Evolutionary conservation across 2,888 invertebrate species (phyloP).

Genomic region (Himalopsyche kuldschensis): DNA sequence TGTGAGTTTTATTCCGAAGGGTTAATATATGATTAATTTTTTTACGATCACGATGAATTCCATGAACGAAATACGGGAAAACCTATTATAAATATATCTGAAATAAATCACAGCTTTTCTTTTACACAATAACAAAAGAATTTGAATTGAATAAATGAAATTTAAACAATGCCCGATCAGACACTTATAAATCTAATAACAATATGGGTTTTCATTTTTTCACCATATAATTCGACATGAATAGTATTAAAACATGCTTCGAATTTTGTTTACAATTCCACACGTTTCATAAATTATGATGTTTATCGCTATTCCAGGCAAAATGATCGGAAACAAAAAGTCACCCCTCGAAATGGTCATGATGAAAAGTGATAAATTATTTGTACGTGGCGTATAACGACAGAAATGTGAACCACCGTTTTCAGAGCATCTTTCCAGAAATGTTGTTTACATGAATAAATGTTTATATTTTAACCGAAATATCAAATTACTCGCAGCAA

Average conservation of each 20-base stretch:
- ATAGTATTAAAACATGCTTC: not conserved
- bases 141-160: too few relatives aligned
- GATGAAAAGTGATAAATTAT: not conserved
- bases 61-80: too few relatives aligned
- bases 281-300: not conserved
- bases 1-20: too few relatives aligned
- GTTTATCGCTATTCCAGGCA: not conserved
- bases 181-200: too few relatives aligned
- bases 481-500: not conserved
- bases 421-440: not conserved
- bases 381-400: not conserved
- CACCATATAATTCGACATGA: too few relatives aligned
- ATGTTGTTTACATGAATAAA: not conserved
- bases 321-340: not conserved
- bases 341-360: not conserved
- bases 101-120: too few relatives aligned
- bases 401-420: not conserved
- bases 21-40: too few relatives aligned
- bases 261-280: not conserved
- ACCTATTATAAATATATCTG: too few relatives aligned
- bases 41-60: too few relatives aligned
- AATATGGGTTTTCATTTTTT: too few relatives aligned
- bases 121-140: too few relatives aligned
- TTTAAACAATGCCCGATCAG: too few relatives aligned
- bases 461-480: not conserved